These are phyloP conservation scores for Apodemus agrarius DNA, from an alignment of 2,797 vertebrate genomes.

Conservation along the genomic window DNA sequence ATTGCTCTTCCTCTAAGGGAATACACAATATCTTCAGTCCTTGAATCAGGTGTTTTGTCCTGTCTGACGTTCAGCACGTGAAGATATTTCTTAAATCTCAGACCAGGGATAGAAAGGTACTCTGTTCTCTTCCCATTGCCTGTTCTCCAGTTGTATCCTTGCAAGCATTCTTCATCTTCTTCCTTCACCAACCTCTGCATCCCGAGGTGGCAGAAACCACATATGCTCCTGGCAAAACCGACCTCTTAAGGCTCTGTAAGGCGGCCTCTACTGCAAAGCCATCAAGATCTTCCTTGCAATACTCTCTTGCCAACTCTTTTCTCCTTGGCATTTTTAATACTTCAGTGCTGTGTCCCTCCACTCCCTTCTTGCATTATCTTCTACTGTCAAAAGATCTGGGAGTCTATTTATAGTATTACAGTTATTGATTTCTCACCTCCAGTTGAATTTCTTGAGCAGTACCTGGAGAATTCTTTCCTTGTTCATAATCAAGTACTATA, in stretches of 20 bases:
- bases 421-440: neutral
- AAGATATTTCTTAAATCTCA: constrained; percentile 21
- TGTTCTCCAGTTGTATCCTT: neutral
- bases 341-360: neutral
- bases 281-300: neutral
- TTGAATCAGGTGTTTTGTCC: neutral
- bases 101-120: neutral
- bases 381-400: neutral
- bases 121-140: neutral
- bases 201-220: neutral
- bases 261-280: neutral
- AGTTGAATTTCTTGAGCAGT: neutral
- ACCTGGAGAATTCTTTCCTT: neutral
- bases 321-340: neutral
- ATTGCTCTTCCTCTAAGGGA: neutral
- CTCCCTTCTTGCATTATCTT: neutral
- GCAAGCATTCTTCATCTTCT: neutral
- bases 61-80: neutral
- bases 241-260: neutral
- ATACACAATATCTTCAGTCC: neutral
- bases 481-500: neutral
- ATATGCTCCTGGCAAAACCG: neutral
- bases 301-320: neutral
- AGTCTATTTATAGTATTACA: neutral
- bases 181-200: neutral